Evolutionary conservation across 1,140 invertebrate species (phyloP), one percentile per base, ranked within the genome.

Genomic region (Meloidogyne floridensis): DNA sequence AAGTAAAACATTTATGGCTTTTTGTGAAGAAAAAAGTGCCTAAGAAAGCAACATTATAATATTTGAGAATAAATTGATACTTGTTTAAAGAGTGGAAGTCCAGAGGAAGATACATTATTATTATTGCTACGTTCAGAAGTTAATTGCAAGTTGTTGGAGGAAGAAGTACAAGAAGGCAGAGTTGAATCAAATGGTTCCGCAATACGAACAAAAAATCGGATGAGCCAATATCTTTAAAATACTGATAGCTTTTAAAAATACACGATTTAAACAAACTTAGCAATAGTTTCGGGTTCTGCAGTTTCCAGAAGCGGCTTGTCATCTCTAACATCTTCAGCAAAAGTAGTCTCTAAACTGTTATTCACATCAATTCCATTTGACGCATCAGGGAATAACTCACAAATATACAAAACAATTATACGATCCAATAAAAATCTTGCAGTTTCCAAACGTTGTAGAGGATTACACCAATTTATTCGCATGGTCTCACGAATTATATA

Each of bases 181-280:
- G n/a, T 6, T 6, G n/a, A 4, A n/a, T 65, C 59, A 4, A 15
- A n/a, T 6, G 10, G 15, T n/a, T 65, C 59, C 32, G 88, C 88
- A 18, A 90, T 87, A 72, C 89, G 88, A 32, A 82, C 82, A 51
- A 89, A 87, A 87, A 88, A 89, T 54, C 88, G 81, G 47, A 89
- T 90, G 2, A 89, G 75, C 86, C 87, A 88, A 47, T 82, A 79
- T 8, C 77, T 53, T 18, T n/a, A 15, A 11, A 32, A 69, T 47
- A 71, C 3, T 10, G 6, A 70, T 84, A 80, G 71, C 85, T 81
- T 54, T n/a, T 54, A 59, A 6, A n/a, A 3, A 65, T 15, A 65
- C 2, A 59, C 15, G 15, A 18, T n/a, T 6, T 65, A 65, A 65
- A n/a, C 59, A 15, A 6, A 84, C 54, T 75, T 76, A 11, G 88